phyloP scores from a whole-genome alignment of 2,888 invertebrate species.

The Andrena bicolor region DNA sequence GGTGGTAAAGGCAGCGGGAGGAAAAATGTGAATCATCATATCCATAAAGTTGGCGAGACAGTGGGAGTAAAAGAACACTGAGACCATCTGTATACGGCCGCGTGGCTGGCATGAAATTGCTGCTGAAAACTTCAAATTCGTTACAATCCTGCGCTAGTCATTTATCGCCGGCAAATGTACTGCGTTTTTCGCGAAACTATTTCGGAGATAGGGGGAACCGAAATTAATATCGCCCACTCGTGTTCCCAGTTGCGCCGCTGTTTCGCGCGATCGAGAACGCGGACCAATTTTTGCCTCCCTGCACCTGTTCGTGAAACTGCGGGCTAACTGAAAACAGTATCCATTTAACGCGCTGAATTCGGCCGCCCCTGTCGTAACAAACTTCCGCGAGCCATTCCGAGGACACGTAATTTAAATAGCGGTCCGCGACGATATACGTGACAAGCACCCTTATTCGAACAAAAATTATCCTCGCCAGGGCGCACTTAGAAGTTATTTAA shows the following conservation, averaged over 20 bases:
- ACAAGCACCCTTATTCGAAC: constrained; percentile 12
- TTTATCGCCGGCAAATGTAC: constrained; percentile 25
- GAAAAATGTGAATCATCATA: background rate
- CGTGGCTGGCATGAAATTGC: background rate
- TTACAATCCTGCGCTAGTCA: background rate
- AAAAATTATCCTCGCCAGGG: constrained; percentile 43
- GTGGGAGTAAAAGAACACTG: constrained; percentile 7
- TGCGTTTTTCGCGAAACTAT: background rate
- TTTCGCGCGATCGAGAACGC: constrained; percentile 7
- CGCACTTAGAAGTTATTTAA: constrained; percentile 39
- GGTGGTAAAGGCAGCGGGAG: background rate
- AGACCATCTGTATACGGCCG: background rate
- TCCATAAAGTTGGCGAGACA: background rate
- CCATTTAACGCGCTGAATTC: constrained; percentile 21
- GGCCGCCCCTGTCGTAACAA: constrained; percentile 9
- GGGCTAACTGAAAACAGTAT: constrained; percentile 28
- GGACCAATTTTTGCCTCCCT: constrained; percentile 30
- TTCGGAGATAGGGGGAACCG: background rate
- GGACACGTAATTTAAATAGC: constrained; percentile 26
- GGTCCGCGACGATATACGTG: background rate
- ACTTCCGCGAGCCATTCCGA: background rate
- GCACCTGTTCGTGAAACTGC: constrained; percentile 7
- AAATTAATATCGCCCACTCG: constrained; percentile 44
- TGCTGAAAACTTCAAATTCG: constrained; percentile 10
- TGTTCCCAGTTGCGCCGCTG: constrained; percentile 17